Percentiles rank a stretch among this genome's conserved stretches.
phyloP scores from a whole-genome alignment of 35 echinoderm and acorn worm species.

The Chiridota heheva region DNA sequence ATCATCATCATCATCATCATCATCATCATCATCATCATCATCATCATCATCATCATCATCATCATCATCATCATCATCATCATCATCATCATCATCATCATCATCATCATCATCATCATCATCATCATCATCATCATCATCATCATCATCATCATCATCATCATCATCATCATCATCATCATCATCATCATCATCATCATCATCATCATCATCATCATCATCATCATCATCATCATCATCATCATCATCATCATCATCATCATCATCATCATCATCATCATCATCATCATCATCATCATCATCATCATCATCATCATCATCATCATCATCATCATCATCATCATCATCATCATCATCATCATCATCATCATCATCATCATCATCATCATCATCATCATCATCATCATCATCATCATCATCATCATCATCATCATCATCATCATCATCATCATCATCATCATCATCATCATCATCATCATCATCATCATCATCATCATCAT shows the following conservation, averaged over 20 bases:
- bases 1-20: constrained; percentile 19
- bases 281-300: constrained; percentile 22
- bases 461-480: constrained; percentile 4
- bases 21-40: constrained; percentile 18
- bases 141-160: constrained; percentile 18
- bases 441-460: constrained; percentile 18
- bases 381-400: constrained; percentile 18
- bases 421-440: constrained; percentile 19
- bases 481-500: background rate
- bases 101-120: constrained; percentile 22
- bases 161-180: constrained; percentile 22
- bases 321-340: constrained; percentile 18
- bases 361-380: constrained; percentile 19
- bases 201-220: constrained; percentile 18
- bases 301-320: constrained; percentile 19
- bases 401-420: constrained; percentile 22
- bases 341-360: constrained; percentile 22
- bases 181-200: constrained; percentile 19
- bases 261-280: constrained; percentile 18
- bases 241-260: constrained; percentile 19
- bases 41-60: constrained; percentile 22
- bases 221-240: constrained; percentile 22
- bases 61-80: constrained; percentile 19
- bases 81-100: constrained; percentile 18
- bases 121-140: constrained; percentile 19